Base-by-base conservation (phyloP, 2,888 invertebrate genomes). In the Autographa gamma region DNA sequence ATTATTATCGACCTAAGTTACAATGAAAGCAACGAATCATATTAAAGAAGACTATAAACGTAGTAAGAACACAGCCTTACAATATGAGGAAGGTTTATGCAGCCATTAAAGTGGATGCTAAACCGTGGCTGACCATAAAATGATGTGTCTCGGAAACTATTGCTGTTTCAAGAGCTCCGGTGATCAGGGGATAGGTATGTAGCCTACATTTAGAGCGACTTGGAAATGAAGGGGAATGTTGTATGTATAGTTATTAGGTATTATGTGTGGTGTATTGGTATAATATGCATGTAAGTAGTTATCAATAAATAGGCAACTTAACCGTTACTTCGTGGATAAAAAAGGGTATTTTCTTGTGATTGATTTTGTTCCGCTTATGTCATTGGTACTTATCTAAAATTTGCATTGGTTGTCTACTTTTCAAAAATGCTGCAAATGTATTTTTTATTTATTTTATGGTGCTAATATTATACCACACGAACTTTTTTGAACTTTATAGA, bases 101-200 rank as follows among this genome's bases (percentile, higher is more conserved):
- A 83, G 76, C 82, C 80, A 83, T 84, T 81, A 83, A 87, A 81
- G 82, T 71, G 83, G 82, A 81, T 81, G 86, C 84, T 86, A 77
- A 86, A 82, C 74, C 82, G 82, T 85, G 78, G 82, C 85, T 83
- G 83, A 84, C 88, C 87, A 90, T 93, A 93, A 94, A 93, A 87
- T 90, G 89, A 89, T 88, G 88, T 90, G 92, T 92, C 76, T 87
- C 82, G 93, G 93, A 93, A 93, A 91, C 90, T 88, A 92, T 89
- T 81, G 81, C 38, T 66, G 60, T 67, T 43, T 14, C 43, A 11
- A 77, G 74, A 64, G 52, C 63, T 59, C 54, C 66, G 18, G 52
- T 56, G 60, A 65, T 73, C 70, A 60, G 48, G 18, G 66, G 48
- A 48, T 48, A 43, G 16, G 43, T 43, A 48, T 48, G n/a, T 48